A percentile compares a stretch with the other conserved stretches of the same genome.
Evolutionary conservation across 2,888 invertebrate species (phyloP).

Genomic region (Bruchidius siliquastri): DNA sequence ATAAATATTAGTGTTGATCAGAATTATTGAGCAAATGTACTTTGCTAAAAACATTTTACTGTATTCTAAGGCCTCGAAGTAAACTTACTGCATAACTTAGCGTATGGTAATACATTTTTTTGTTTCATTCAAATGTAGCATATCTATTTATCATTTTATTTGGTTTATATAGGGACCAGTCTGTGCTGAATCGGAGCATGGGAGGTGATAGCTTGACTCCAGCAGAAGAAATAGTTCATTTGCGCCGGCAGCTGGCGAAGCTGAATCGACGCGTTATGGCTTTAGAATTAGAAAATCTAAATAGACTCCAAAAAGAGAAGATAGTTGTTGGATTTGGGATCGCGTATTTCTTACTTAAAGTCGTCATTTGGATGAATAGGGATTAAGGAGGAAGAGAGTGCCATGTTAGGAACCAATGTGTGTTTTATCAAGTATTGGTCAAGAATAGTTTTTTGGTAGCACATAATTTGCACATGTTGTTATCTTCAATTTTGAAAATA

Average conservation of each 20-base stretch:
- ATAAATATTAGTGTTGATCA: too few species aligned
- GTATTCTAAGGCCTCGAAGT: too few species aligned
- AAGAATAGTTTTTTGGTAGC: neutral
- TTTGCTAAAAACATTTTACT: too few species aligned
- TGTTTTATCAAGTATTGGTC: neutral
- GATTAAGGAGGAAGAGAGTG: slow-evolving; percentile 24
- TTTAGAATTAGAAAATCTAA: slow-evolving; percentile 79
- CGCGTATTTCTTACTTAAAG: slow-evolving; percentile 81
- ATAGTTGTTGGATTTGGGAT: slow-evolving; percentile 78
- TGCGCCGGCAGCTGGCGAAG: slow-evolving; percentile 81
- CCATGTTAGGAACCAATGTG: neutral
- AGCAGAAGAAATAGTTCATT: slow-evolving; percentile 75
- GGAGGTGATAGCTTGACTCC: slow-evolving; percentile 63
- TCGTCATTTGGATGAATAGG: slow-evolving; percentile 75
- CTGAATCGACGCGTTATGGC: slow-evolving; percentile 81
- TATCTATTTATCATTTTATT: too few species aligned
- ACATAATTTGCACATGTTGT: too few species aligned
- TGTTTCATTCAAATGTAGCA: too few species aligned
- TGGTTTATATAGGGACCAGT: slow-evolving; percentile 20
- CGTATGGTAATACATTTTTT: too few species aligned
- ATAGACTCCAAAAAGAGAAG: slow-evolving; percentile 81
- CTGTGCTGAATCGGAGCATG: slow-evolving; percentile 25
- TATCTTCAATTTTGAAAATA: too few species aligned
- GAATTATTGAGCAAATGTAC: too few species aligned
- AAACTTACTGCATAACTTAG: too few species aligned